Evolutionary conservation across 2,888 invertebrate species (phyloP), one percentile per base, ranked within the genome.

Genomic region (Nowickia ferox): DNA sequence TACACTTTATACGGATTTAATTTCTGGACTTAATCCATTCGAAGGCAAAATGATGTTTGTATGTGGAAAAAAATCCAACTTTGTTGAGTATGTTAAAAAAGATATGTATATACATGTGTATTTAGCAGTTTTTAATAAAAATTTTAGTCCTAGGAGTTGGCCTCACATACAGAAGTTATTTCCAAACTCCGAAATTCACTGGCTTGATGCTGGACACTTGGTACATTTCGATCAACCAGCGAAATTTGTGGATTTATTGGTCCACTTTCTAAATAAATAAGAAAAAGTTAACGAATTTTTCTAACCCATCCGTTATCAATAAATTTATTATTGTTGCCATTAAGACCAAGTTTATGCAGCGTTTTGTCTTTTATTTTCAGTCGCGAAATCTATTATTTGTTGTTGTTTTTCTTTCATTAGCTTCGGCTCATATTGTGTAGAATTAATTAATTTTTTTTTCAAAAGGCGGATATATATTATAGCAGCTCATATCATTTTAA

Each of bases 171-270:
- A 93, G 88, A 92, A 94, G 84, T 89, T 95, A 6, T 97, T 97
- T 90, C 96, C 97, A 0, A 93, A 93, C 3, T 95, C 96, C 1
- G 87, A 87, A 44, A 77, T 92, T 2, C 87, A 89, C 86, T 93
- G 91, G 91, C 92, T 88, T 69, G 96, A 96, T 51, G 97, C 98
- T 9, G 97, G 98, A 0, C 99, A 99, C 92, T 97, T 98, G 97
- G 95, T 98, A 0, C 99, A 99, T 91, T 96, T 97, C 87, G 98
- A 99, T 87, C 96, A 98, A 91, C 98, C 98, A 1, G 86, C 87
- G 0, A 89, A 92, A 44, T 94, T 94, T 88, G 87, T 93, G 9
- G 88, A 91, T 1, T 81, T 93, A 15, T 91, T 93, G 0, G 92
- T 93, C 1, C 85, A 91, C 0, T 94, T 94, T 83, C 87, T 94